phyloP scores from a whole-genome alignment of 2,888 invertebrate species.

The Adelognathus sp. region DNA sequence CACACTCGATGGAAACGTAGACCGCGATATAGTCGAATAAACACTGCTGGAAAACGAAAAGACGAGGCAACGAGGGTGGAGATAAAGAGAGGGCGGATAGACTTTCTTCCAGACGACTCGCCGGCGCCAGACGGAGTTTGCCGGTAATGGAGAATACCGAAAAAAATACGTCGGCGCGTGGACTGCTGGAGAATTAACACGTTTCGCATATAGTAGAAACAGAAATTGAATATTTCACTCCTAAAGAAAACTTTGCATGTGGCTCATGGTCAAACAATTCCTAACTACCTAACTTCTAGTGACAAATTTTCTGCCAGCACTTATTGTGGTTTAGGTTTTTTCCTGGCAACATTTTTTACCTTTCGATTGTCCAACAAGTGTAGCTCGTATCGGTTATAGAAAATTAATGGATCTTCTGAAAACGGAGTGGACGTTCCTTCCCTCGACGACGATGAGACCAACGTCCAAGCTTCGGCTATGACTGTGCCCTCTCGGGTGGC shows the following conservation, averaged over 20 bases:
- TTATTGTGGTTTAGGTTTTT: background rate
- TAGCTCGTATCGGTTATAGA: background rate
- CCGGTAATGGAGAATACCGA: constrained; percentile 27
- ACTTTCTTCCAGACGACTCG: constrained; percentile 43
- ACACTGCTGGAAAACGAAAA: background rate
- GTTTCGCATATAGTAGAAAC: too few relatives aligned
- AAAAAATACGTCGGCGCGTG: background rate
- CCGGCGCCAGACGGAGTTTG: constrained; percentile 55
- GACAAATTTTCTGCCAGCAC: background rate
- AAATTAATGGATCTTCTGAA: background rate
- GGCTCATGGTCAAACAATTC: too few relatives aligned
- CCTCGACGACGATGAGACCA: background rate
- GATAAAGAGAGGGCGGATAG: constrained; percentile 24
- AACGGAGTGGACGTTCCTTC: background rate
- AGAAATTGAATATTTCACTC: too few relatives aligned
- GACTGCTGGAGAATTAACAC: constrained; percentile 22
- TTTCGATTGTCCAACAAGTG: background rate
- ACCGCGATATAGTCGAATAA: background rate
- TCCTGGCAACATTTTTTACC: background rate
- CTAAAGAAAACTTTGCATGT: background rate
- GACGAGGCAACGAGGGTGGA: background rate
- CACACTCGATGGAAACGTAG: background rate
- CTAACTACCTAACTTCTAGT: too few relatives aligned
- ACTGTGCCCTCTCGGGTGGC: background rate
- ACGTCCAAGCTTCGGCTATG: background rate